A percentile compares a stretch with the other conserved stretches of the same genome.
These are phyloP conservation scores for Heteropelma amictum DNA, from an alignment of 2,888 invertebrate genomes.

Conservation along the genomic window DNA sequence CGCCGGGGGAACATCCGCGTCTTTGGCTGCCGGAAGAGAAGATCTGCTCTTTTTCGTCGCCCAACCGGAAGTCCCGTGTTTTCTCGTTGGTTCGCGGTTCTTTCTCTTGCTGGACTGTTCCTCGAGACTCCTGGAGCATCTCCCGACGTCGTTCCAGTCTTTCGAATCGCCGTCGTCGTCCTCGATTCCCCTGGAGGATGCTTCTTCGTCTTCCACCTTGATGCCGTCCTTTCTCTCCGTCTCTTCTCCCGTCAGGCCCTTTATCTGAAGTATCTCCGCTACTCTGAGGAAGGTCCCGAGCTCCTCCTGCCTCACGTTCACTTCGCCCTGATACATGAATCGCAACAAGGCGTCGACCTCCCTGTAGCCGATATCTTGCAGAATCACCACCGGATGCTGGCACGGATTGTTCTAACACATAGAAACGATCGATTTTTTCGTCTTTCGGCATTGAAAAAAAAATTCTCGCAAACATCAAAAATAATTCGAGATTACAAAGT, in stretches of 20 bases:
- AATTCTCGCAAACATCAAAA: not conserved
- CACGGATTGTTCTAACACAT: conserved; percentile 62
- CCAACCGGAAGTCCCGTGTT: conserved; percentile 9
- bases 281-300: conserved; percentile 65
- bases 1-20: conserved; percentile 9
- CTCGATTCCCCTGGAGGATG: not conserved
- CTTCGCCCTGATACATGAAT: conserved; percentile 71
- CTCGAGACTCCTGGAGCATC: conserved; percentile 2
- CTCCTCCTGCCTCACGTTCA: conserved; percentile 68
- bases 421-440: not conserved
- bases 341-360: conserved; percentile 64
- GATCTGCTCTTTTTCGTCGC: conserved; percentile 19
- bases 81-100: conserved; percentile 12
- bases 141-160: not conserved
- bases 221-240: conserved; percentile 12
- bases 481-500: not conserved
- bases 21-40: conserved; percentile 24
- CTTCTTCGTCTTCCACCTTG: conserved; percentile 17
- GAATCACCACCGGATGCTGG: conserved; percentile 68
- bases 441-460: not conserved
- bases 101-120: conserved; percentile 26
- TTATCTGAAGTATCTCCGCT: conserved; percentile 68
- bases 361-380: conserved; percentile 66
- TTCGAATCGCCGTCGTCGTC: conserved; percentile 30
- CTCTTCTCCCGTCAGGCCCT: conserved; percentile 60